These are phyloP conservation scores for Drosophila erecta DNA, from an alignment of 1,140 invertebrate genomes.

Conservation along the genomic window DNA sequence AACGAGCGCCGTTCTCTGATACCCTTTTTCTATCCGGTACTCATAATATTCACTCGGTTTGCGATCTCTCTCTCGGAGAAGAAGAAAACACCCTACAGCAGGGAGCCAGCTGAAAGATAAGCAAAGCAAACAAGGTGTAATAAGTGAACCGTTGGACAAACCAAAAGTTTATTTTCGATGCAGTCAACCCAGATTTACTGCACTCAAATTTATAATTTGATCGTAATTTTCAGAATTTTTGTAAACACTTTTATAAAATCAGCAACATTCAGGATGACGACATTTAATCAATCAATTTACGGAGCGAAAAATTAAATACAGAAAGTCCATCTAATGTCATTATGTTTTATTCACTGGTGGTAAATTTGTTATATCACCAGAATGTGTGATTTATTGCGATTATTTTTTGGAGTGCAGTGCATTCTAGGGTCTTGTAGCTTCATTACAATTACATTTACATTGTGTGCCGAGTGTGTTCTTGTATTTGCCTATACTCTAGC, in stretches of 20 bases:
- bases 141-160: conserved; percentile 20
- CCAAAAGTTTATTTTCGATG: conserved; percentile 21
- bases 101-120: conserved; percentile 12
- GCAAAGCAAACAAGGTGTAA: conserved; percentile 19
- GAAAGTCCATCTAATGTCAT: too few relatives aligned
- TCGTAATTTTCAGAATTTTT: background rate
- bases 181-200: conserved; percentile 4
- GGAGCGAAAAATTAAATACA: too few relatives aligned
- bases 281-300: too few relatives aligned
- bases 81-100: background rate
- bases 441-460: conserved; percentile 59
- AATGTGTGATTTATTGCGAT: too few relatives aligned
- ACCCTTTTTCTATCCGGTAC: conserved; percentile 17
- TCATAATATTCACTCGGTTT: background rate
- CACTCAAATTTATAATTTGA: background rate
- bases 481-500: conserved; percentile 68
- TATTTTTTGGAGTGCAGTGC: conserved; percentile 2
- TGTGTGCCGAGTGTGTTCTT: conserved; percentile 29
- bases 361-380: too few relatives aligned
- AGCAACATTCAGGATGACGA: too few relatives aligned
- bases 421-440: conserved; percentile 52
- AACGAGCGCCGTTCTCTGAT: conserved; percentile 24
- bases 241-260: background rate
- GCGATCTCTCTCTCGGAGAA: background rate
- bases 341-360: too few relatives aligned